These are phyloP conservation scores for Eubucco bourcierii DNA, from an alignment of 2,113 vertebrate genomes.

Conservation along the genomic window DNA sequence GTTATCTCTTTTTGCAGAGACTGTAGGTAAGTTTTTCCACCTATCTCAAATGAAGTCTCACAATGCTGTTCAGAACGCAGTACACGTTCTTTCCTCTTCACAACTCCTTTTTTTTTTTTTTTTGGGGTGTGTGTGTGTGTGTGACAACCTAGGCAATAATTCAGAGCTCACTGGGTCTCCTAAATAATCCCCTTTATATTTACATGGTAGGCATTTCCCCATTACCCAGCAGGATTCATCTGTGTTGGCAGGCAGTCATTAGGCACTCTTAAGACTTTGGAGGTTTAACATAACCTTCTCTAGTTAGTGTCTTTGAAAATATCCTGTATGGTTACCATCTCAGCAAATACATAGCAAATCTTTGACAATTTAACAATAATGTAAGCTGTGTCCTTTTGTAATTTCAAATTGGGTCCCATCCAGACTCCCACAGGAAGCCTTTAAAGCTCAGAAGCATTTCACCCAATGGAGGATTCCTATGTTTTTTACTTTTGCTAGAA, in stretches of 20 bases:
- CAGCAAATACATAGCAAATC: conserved; percentile 5
- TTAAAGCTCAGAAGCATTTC: conserved; percentile 21
- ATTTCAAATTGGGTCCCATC: conserved; percentile 15
- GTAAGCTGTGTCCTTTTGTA: conserved; percentile 28
- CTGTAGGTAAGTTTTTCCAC: not conserved
- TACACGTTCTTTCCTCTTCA: conserved; percentile 45
- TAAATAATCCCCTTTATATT: conserved; percentile 70
- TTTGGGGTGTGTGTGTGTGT: too few relatives aligned
- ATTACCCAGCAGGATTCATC: conserved; percentile 60
- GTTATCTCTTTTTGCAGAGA: conserved; percentile 32
- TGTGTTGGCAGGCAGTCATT: conserved; percentile 59
- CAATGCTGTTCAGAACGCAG: conserved; percentile 55
- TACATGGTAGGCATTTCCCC: conserved; percentile 60
- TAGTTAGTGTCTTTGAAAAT: conserved; percentile 37
- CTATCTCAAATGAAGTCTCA: conserved; percentile 31
- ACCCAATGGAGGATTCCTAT: not conserved
- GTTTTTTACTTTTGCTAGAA: conserved; percentile 24
- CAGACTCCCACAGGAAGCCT: conserved; percentile 2
- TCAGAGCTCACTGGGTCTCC: conserved; percentile 66
- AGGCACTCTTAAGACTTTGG: conserved; percentile 25
- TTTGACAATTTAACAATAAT: conserved; percentile 25
- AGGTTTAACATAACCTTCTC: conserved; percentile 45
- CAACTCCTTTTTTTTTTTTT: conserved; percentile 19
- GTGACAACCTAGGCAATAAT: conserved; percentile 66
- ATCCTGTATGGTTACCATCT: conserved; percentile 14